Evolutionary conservation across 2,797 vertebrate species (phyloP).

Genomic region (Pitangus sulphuratus): DNA sequence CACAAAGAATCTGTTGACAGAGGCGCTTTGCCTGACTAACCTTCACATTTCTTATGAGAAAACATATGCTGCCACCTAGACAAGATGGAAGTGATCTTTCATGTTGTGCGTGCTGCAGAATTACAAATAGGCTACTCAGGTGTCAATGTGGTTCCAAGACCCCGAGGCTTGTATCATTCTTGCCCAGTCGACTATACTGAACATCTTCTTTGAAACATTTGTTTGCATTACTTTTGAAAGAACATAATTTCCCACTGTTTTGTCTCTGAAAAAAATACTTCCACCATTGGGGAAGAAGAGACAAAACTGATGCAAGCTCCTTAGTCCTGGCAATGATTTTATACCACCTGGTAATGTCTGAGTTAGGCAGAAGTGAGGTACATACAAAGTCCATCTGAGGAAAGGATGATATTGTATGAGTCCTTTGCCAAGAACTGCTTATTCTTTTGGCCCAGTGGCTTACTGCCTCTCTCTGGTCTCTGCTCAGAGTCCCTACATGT

Average conservation of each 20-base stretch:
- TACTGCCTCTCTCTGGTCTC: not conserved
- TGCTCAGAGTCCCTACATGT: not conserved
- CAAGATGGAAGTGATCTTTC: slow-evolving; percentile 24
- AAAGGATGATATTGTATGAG: not conserved
- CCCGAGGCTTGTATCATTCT: not conserved
- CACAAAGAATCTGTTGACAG: slow-evolving; percentile 61
- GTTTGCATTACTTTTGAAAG: not conserved
- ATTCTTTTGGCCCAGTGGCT: not conserved
- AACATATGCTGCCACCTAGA: slow-evolving; percentile 42
- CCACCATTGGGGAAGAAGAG: not conserved
- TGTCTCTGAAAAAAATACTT: not conserved
- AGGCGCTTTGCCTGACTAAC: slow-evolving; percentile 39
- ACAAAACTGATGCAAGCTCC: not conserved
- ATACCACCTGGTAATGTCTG: not conserved
- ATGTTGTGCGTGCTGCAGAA: not conserved
- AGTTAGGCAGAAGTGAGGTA: not conserved
- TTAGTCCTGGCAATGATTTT: not conserved
- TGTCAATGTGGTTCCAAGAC: not conserved
- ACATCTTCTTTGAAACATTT: not conserved
- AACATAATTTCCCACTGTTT: not conserved
- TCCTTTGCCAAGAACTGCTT: not conserved
- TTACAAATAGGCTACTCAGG: slow-evolving; percentile 17
- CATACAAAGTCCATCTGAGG: not conserved
- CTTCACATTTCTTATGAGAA: slow-evolving; percentile 53
- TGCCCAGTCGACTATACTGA: not conserved